Evolutionary conservation across 2,888 invertebrate genomes (phyloP).

Genomic region (Salpingus planirostris): DNA sequence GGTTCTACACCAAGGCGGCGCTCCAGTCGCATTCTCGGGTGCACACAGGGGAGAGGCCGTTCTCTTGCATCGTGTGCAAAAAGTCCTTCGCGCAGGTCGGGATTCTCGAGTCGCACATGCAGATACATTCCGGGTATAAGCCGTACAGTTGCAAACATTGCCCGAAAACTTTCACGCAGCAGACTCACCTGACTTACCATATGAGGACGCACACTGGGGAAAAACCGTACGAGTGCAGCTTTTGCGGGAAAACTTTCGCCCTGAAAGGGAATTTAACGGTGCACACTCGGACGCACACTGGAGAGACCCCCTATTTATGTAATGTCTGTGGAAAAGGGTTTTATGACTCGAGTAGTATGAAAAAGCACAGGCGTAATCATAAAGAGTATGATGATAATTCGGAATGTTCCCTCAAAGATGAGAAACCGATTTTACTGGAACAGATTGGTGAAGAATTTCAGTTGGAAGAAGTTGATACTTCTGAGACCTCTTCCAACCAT

Average conservation of each 20-base stretch:
- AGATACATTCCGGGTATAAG: slow-evolving; percentile 31
- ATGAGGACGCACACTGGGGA: slow-evolving; percentile 30
- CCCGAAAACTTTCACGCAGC: slow-evolving; percentile 30
- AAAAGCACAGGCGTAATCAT: slow-evolving; percentile 19
- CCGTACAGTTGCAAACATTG: slow-evolving; percentile 40
- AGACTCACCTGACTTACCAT: slow-evolving; percentile 30
- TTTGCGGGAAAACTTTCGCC: slow-evolving; percentile 32
- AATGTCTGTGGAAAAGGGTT: slow-evolving; percentile 37
- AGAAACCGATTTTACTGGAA: too few species aligned
- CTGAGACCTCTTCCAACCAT: neutral
- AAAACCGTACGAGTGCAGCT: slow-evolving; percentile 22
- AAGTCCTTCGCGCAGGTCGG: slow-evolving; percentile 30
- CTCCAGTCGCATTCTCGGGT: slow-evolving; percentile 23
- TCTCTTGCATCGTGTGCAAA: slow-evolving; percentile 27
- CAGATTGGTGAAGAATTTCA: too few species aligned
- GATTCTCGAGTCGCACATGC: slow-evolving; percentile 28
- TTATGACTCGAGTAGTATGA: slow-evolving; percentile 18
- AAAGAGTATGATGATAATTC: too few species aligned
- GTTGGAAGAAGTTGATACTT: neutral
- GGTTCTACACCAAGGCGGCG: slow-evolving; percentile 22
- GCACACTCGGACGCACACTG: slow-evolving; percentile 39
- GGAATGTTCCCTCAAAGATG: too few species aligned
- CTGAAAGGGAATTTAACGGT: slow-evolving; percentile 40
- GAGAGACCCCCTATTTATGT: slow-evolving; percentile 40
- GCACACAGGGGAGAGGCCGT: slow-evolving; percentile 32